A percentile compares a stretch with the other conserved stretches of the same genome.
Evolutionary conservation across 2,888 invertebrate species (phyloP).

Genomic region (Terebella lapidaria): DNA sequence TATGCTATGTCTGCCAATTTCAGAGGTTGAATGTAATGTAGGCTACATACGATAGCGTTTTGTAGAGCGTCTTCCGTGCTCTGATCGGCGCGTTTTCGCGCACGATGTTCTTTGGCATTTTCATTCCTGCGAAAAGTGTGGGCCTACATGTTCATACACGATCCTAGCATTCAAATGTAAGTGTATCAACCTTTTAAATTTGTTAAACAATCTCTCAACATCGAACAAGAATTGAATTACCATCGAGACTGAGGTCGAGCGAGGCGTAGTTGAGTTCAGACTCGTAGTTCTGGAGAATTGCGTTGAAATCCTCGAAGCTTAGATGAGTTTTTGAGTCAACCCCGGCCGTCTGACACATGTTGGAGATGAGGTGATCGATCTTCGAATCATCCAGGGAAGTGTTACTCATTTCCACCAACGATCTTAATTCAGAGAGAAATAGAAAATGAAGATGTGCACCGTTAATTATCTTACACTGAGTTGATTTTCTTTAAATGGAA

Average conservation of each 20-base stretch:
- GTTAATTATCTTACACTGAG: too few species aligned
- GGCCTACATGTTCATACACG: too few species aligned
- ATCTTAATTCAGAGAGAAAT: too few species aligned
- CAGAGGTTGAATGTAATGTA: too few species aligned
- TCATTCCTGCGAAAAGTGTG: neutral
- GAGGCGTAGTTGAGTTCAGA: slow-evolving; percentile 55
- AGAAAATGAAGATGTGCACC: too few species aligned
- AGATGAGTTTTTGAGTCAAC: slow-evolving; percentile 41
- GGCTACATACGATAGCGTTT: slow-evolving; percentile 15
- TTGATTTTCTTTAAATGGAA: too few species aligned
- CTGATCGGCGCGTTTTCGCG: slow-evolving; percentile 18
- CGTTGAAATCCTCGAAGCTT: slow-evolving; percentile 56
- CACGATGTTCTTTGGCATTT: neutral
- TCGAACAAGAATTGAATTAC: neutral
- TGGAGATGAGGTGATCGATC: slow-evolving; percentile 53
- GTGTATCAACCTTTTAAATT: too few species aligned
- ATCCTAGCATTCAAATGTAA: too few species aligned
- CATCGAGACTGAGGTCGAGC: slow-evolving; percentile 21
- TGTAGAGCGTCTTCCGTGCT: slow-evolving; percentile 19
- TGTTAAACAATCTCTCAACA: too few species aligned
- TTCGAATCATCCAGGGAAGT: slow-evolving; percentile 52
- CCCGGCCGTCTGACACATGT: slow-evolving; percentile 55
- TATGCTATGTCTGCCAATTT: too few species aligned
- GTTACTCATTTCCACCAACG: slow-evolving; percentile 58
- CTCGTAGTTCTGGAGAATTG: slow-evolving; percentile 55